Evolutionary conservation across 2,113 vertebrate genomes (phyloP).

Genomic region (Epinephelus lanceolatus): DNA sequence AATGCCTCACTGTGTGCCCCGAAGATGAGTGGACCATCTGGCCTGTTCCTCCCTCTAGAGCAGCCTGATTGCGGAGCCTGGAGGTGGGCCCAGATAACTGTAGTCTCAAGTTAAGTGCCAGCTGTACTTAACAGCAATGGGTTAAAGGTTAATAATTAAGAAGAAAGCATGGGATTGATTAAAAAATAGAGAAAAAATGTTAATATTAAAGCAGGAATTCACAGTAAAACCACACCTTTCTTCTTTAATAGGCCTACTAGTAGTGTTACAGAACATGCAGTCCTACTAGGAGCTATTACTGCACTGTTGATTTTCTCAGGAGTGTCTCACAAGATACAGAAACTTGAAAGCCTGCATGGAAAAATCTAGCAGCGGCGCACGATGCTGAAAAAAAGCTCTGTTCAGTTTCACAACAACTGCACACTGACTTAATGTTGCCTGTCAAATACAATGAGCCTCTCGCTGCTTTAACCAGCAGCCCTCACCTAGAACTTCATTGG

Average conservation of each 20-base stretch:
- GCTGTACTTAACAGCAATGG: slow-evolving; percentile 62
- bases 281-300: background rate
- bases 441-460: slow-evolving; percentile 7
- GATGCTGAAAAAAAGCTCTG: background rate
- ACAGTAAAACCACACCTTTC: slow-evolving; percentile 27
- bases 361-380: slow-evolving; percentile 39
- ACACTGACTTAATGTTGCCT: slow-evolving; percentile 32
- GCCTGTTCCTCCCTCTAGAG: slow-evolving; percentile 64
- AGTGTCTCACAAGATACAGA: slow-evolving; percentile 25
- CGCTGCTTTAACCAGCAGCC: background rate
- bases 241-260: background rate
- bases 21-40: slow-evolving; percentile 78
- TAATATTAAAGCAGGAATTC: background rate
- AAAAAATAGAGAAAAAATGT: slow-evolving; percentile 3
- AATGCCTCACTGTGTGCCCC: slow-evolving; percentile 51
- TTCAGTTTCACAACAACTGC: slow-evolving; percentile 34
- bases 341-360: slow-evolving; percentile 31
- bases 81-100: slow-evolving; percentile 63
- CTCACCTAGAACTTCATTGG: slow-evolving; percentile 12
- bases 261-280: background rate
- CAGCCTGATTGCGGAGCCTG: slow-evolving; percentile 67
- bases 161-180: slow-evolving; percentile 32
- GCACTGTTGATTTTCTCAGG: slow-evolving; percentile 8
- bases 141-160: slow-evolving; percentile 62
- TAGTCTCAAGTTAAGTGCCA: slow-evolving; percentile 59